These are phyloP conservation scores for Cyprinus carpio DNA, from an alignment of 2,113 vertebrate species.

Conservation along the genomic window DNA sequence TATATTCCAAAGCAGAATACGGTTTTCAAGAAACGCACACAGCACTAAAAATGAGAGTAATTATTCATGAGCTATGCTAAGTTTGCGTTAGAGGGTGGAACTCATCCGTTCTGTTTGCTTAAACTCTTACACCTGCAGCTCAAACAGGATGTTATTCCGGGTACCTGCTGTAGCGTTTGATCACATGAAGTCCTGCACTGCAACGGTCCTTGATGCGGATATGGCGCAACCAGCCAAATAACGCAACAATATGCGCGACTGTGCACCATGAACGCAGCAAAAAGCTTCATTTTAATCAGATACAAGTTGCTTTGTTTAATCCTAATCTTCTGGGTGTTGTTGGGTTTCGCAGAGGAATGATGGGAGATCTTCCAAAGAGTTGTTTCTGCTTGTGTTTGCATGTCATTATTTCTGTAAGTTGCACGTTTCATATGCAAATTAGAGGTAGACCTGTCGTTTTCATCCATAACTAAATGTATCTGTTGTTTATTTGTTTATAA, in stretches of 20 bases:
- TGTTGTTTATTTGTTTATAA: background rate
- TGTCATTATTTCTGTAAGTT: constrained; percentile 25
- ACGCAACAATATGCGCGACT: background rate
- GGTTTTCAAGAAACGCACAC: background rate
- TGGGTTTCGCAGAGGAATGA: background rate
- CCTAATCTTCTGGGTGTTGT: background rate
- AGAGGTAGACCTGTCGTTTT: background rate
- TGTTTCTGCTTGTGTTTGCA: background rate
- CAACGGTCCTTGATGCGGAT: background rate
- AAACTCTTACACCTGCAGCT: constrained; percentile 62
- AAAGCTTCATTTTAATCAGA: background rate
- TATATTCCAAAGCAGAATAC: background rate
- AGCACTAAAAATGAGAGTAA: background rate
- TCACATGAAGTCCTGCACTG: background rate
- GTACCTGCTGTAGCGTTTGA: background rate
- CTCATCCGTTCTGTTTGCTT: constrained; percentile 61
- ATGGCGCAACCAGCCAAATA: constrained; percentile 11
- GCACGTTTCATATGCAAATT: background rate
- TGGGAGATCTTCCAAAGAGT: background rate
- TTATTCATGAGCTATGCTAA: background rate
- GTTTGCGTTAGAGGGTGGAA: constrained; percentile 59
- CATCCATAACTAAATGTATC: background rate
- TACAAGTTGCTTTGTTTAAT: background rate
- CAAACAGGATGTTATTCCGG: constrained; percentile 73
- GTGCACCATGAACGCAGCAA: constrained; percentile 4